A percentile compares a stretch with the other conserved stretches of the same genome.
Conservation (phyloP, 2,888 invertebrate species). For the Nebria salina region DNA sequence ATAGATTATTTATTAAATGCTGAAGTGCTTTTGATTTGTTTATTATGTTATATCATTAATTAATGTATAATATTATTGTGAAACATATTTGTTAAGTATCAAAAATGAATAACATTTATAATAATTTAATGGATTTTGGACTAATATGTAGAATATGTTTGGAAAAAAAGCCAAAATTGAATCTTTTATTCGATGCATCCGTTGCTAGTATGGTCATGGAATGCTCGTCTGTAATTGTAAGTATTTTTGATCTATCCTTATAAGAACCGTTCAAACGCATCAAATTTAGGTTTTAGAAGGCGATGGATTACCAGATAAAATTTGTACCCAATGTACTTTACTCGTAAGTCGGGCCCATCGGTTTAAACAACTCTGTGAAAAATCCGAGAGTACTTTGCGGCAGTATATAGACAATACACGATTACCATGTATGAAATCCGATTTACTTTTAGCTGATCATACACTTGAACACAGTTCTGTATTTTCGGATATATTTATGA, state of each 20-base stretch:
- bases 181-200: constrained; percentile 59
- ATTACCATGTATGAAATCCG: constrained; percentile 45
- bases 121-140: constrained; percentile 57
- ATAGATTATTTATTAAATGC: not conserved
- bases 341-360: constrained; percentile 58
- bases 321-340: constrained; percentile 60
- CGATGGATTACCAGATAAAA: constrained; percentile 60
- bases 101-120: not conserved
- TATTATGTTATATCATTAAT: not conserved
- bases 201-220: constrained; percentile 61
- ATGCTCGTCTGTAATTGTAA: constrained; percentile 59
- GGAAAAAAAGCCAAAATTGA: constrained; percentile 58
- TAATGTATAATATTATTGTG: not conserved
- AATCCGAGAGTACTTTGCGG: constrained; percentile 58
- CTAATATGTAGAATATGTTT: constrained; percentile 61
- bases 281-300: constrained; percentile 57
- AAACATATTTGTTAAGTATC: too few relatives aligned
- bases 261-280: constrained; percentile 13
- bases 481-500: constrained; percentile 37
- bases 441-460: constrained; percentile 33
- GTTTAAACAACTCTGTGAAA: constrained; percentile 61
- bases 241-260: constrained; percentile 2
- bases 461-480: constrained; percentile 31
- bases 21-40: not conserved
- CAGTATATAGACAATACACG: constrained; percentile 57